Conservation (phyloP, 2,888 invertebrate genomes). For the Sminthurinus aureus region DNA sequence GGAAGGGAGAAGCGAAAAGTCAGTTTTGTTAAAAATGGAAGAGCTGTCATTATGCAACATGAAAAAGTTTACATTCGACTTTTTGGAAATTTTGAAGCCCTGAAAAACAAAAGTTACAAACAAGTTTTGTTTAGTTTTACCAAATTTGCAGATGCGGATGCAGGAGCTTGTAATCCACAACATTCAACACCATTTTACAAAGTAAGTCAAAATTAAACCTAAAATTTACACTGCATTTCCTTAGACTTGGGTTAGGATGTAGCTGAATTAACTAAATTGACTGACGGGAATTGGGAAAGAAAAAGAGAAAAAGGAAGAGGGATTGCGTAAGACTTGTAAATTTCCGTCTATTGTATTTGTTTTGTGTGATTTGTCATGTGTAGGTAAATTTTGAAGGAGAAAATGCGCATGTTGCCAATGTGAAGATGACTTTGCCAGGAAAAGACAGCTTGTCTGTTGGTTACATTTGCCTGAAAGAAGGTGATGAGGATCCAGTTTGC, state of each 20-base stretch:
- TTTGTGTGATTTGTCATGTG: background rate
- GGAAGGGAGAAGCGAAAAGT: slow-evolving; percentile 4
- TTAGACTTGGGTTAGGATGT: no score
- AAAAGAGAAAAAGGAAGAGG: no score
- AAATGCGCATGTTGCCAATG: background rate
- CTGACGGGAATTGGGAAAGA: no score
- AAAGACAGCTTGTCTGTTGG: slow-evolving; percentile 16
- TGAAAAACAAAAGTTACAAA: background rate
- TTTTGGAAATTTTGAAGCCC: slow-evolving; percentile 27
- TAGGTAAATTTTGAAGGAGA: background rate
- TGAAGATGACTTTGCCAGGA: slow-evolving; percentile 28
- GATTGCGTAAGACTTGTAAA: no score
- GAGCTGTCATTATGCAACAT: slow-evolving; percentile 6
- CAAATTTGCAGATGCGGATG: background rate
- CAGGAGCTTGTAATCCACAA: slow-evolving; percentile 28
- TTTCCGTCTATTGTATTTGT: background rate
- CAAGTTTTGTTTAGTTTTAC: slow-evolving; percentile 15
- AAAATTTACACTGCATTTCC: background rate
- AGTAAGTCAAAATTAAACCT: background rate
- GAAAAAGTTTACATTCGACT: slow-evolving; percentile 22
- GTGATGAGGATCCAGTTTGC: background rate
- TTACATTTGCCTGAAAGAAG: slow-evolving; percentile 29
- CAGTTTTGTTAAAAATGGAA: slow-evolving; percentile 6
- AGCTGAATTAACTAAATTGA: no score
- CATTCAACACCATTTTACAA: slow-evolving; percentile 15